Evolutionary conservation across 2,797 vertebrate genomes (phyloP), one percentile per base, ranked within the genome.

Genomic region (Tarsius wallacei): DNA sequence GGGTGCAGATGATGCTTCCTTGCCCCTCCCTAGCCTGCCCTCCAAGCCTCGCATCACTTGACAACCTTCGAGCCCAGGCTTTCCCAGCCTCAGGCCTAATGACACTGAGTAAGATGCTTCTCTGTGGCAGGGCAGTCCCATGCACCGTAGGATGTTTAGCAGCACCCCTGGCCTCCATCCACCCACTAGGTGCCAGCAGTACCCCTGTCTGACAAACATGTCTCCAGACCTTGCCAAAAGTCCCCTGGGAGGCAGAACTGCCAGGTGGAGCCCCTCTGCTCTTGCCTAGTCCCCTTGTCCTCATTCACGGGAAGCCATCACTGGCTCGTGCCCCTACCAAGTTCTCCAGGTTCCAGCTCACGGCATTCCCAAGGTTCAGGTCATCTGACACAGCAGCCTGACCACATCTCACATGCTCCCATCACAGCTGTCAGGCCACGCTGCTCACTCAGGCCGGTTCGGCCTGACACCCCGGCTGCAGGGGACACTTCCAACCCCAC

Each of bases 91-190:
- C 36, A 28, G 24, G 12, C 68, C 36, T 7, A 11, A 42, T 42
- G 19, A 11, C 17, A 33, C 36, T 49, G 53, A 7, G 21, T 31
- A 17, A 55, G 24, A 21, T 33, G 16, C 22, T 49, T 42, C 71
- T 42, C 36, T 11, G 19, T 66, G 53, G 22, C 3, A 2, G 19
- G 71, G 1, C 66, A 0, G 3, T 42, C 24, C 59, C 28, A n/a
- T 10, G 21, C 55, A 17, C 26, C 0, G n/a, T 0, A 8, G 5
- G 24, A 31, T 9, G 42, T 14, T n/a, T 2, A 77, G 49, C 2
- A 42, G 66, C 26, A 17, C 31, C 33, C 47, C 19, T n/a, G 36
- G 57, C 26, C 57, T 28, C 73, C 19, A 68, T 28, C 73, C 19
- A 68, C 59, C 49, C 24, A 13, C 21, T 9, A 26, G 31, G 22